Evolutionary conservation across 2,797 vertebrate genomes (phyloP).

Genomic region (Pelodytes ibericus): DNA sequence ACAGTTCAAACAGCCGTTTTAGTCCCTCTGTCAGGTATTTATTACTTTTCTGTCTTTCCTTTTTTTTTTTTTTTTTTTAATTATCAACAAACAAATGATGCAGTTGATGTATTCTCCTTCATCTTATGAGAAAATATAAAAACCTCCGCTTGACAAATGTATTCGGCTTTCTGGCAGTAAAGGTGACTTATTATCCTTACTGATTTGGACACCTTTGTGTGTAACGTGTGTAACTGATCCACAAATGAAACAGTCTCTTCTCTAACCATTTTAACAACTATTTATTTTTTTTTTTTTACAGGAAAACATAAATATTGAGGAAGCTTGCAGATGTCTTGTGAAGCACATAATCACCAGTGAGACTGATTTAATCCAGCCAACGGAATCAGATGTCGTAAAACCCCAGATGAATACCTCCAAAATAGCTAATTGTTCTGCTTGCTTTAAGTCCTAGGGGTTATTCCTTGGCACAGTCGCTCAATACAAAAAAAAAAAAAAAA

Average conservation of each 20-base stretch:
- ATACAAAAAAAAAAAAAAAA: too few species aligned
- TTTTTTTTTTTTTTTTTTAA: too few species aligned
- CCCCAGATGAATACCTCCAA: constrained; percentile 79
- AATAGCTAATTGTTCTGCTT: constrained; percentile 82
- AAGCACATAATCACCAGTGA: constrained; percentile 96
- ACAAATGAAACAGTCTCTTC: not conserved
- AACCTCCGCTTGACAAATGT: too few species aligned
- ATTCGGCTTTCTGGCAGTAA: too few species aligned
- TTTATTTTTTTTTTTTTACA: constrained; percentile 59
- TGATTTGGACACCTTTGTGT: too few species aligned
- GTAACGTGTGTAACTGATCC: not conserved
- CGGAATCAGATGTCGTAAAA: constrained; percentile 85
- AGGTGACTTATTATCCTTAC: too few species aligned
- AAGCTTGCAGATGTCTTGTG: constrained; percentile 92
- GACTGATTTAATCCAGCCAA: constrained; percentile 81
- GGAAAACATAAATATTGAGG: constrained; percentile 94
- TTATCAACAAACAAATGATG: too few species aligned
- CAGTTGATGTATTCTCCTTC: too few species aligned
- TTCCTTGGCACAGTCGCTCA: constrained; percentile 48
- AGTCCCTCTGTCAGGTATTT: too few species aligned
- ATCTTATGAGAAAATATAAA: too few species aligned
- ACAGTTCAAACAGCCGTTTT: too few species aligned
- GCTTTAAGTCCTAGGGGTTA: constrained; percentile 79
- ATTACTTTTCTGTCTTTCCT: too few species aligned
- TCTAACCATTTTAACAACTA: not conserved